Evolutionary conservation across 2,888 invertebrate species (phyloP).

Genomic region (Alviniconcha strummeri): DNA sequence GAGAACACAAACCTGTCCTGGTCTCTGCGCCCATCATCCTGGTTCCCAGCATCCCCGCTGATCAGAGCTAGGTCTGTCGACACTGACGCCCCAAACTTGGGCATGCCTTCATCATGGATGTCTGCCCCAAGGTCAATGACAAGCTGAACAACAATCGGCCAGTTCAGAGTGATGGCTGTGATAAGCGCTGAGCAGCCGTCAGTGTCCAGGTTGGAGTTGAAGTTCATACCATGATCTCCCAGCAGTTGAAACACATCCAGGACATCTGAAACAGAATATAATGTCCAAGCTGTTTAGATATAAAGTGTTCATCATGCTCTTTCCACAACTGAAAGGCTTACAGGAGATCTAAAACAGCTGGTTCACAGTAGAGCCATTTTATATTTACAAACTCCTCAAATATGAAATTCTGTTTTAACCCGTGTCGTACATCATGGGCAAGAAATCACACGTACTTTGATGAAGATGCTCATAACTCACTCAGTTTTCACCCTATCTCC

Average conservation of each 20-base stretch:
- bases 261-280: slow-evolving; percentile 24
- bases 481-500: too few relatives aligned
- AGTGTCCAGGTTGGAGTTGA: slow-evolving; percentile 38
- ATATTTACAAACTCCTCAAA: not conserved
- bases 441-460: not conserved
- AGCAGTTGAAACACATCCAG: slow-evolving; percentile 28
- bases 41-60: not conserved
- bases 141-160: slow-evolving; percentile 32
- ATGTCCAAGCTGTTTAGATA: not conserved
- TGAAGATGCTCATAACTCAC: too few relatives aligned
- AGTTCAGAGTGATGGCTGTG: slow-evolving; percentile 34
- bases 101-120: slow-evolving; percentile 37
- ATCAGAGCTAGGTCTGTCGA: slow-evolving; percentile 25
- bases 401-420: not conserved
- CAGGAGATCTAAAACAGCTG: too few relatives aligned
- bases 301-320: not conserved
- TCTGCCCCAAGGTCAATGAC: slow-evolving; percentile 34
- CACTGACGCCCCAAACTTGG: slow-evolving; percentile 37
- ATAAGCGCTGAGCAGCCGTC: slow-evolving; percentile 41
- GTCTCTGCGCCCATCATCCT: not conserved
- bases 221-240: slow-evolving; percentile 26
- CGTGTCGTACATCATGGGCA: not conserved
- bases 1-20: slow-evolving; percentile 37
- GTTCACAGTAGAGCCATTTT: too few relatives aligned
- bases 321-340: not conserved